Conservation (phyloP, 2,888 invertebrate genomes). For the Rotaria macrura region DNA sequence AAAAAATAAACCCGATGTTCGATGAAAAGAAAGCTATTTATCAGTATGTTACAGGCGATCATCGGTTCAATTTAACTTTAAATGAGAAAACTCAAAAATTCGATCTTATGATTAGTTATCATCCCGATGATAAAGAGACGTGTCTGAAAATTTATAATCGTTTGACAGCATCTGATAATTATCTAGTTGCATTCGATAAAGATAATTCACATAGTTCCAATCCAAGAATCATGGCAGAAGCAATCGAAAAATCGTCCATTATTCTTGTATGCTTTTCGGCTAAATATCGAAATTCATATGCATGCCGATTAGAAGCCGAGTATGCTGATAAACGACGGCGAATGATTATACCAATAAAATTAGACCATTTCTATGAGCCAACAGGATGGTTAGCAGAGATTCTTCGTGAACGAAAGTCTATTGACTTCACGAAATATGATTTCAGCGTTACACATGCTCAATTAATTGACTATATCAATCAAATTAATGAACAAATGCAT, state of each 20-base stretch:
- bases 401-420: neutral
- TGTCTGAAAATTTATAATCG: neutral
- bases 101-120: neutral
- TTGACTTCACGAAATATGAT: neutral
- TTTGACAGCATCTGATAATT: neutral
- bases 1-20: neutral
- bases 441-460: neutral
- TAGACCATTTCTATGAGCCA: neutral
- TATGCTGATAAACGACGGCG: neutral
- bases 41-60: neutral
- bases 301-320: neutral
- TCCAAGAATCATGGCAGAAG: neutral
- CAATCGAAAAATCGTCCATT: neutral
- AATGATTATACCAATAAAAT: neutral
- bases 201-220: neutral
- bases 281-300: neutral
- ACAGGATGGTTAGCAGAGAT: neutral
- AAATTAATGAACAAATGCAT: neutral
- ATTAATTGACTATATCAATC: neutral
- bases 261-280: neutral
- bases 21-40: neutral
- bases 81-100: neutral
- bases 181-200: neutral
- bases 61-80: neutral
- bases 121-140: neutral